Conservation (phyloP, 92 coral and sea anemone species). For the Bergia puertoricense region DNA sequence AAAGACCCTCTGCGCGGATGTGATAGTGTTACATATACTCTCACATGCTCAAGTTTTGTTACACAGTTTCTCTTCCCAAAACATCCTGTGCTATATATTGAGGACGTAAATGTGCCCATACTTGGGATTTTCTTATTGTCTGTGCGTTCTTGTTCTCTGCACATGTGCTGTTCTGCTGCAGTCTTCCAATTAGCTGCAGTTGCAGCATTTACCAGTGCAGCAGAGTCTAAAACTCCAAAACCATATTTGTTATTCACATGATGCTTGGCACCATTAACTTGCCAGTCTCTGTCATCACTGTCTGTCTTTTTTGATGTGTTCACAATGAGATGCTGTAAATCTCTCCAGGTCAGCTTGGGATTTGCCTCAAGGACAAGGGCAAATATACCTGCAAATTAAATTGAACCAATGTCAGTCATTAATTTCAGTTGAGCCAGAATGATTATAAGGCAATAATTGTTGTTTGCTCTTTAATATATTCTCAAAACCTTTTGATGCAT, state of each 20-base stretch:
- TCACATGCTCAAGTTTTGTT: constrained; percentile 87
- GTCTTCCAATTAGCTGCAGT: constrained; percentile 73
- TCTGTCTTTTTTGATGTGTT: constrained; percentile 88
- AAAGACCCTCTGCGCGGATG: constrained; percentile 87
- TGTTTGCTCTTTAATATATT: too few relatives aligned
- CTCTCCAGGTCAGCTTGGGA: constrained; percentile 92
- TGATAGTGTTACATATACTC: constrained; percentile 73
- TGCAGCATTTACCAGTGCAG: constrained; percentile 83
- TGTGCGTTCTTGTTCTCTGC: constrained; percentile 70
- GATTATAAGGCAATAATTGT: too few relatives aligned
- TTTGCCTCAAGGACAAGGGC: constrained; percentile 97
- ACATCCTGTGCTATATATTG: constrained; percentile 73
- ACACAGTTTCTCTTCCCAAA: constrained; percentile 64
- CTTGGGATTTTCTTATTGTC: constrained; percentile 60
- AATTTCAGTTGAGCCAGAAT: background rate
- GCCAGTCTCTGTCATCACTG: constrained; percentile 77
- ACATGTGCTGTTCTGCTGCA: constrained; percentile 84
- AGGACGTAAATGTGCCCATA: constrained; percentile 58
- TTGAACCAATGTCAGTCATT: background rate
- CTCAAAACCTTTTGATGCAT: too few relatives aligned
- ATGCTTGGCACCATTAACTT: constrained; percentile 79
- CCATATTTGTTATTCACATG: constrained; percentile 96
- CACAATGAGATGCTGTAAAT: constrained; percentile 91
- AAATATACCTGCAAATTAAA: constrained; percentile 77
- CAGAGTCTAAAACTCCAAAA: constrained; percentile 92